phyloP scores from a whole-genome alignment of 1,140 invertebrate genomes.

The Periplaneta americana region DNA sequence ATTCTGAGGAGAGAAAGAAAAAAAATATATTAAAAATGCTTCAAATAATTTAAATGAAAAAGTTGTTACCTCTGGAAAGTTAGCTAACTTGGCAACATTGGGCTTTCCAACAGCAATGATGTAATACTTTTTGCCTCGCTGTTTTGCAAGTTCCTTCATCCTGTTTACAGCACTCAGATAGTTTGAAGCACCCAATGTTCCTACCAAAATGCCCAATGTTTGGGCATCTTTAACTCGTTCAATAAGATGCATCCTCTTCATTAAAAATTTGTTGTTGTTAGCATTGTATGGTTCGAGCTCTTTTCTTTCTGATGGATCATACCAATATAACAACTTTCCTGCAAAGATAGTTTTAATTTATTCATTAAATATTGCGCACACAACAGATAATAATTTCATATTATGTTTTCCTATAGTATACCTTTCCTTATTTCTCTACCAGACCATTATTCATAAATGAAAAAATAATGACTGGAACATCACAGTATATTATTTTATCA shows the following conservation, averaged over 20 bases:
- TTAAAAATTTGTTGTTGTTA: conserved; percentile 45
- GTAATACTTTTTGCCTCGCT: conserved; percentile 78
- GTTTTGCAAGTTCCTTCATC: conserved; percentile 65
- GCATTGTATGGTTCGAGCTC: neutral
- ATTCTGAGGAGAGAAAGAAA: no score
- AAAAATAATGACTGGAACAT: no score
- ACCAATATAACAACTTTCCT: conserved; percentile 1
- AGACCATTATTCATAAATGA: no score
- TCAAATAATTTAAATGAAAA: no score
- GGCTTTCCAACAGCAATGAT: conserved; percentile 90
- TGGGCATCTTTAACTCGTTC: conserved; percentile 86
- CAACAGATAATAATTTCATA: conserved; percentile 16
- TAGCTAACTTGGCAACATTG: conserved; percentile 88
- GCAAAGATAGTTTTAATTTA: neutral
- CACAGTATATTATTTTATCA: no score
- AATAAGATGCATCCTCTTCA: conserved; percentile 72
- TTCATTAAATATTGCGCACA: neutral
- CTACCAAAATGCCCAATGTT: conserved; percentile 81
- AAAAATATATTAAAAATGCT: no score
- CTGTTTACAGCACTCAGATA: conserved; percentile 72
- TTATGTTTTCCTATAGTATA: no score
- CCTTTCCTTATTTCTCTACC: no score
- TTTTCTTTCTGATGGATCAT: neutral
- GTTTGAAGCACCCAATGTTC: conserved; percentile 76
- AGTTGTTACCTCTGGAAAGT: conserved; percentile 84